phyloP scores from a whole-genome alignment of 2,888 invertebrate genomes.

The Cantharis rufa region DNA sequence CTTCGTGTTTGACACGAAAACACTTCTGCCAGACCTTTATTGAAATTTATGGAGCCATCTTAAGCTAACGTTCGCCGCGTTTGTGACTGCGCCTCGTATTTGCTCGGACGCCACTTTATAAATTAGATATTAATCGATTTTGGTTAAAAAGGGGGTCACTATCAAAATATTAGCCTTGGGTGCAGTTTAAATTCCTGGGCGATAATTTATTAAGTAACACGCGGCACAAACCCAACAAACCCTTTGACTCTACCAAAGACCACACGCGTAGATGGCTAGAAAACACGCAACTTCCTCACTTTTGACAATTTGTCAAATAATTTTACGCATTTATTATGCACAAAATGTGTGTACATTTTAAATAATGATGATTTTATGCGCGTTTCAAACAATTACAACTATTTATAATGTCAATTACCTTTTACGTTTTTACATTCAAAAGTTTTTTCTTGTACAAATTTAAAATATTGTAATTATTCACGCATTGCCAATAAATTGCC shows the following conservation, averaged over 20 bases:
- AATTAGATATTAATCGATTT: not conserved
- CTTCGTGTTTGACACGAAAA: constrained; percentile 14
- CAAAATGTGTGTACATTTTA: constrained; percentile 35
- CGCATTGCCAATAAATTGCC: not conserved
- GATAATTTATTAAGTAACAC: constrained; percentile 26
- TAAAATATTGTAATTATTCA: not conserved
- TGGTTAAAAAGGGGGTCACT: constrained; percentile 12
- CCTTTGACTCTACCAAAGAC: constrained; percentile 34
- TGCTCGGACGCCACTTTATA: not conserved
- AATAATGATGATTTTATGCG: constrained; percentile 43
- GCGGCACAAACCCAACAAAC: constrained; percentile 17
- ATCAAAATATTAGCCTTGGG: constrained; percentile 21
- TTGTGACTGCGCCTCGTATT: not conserved
- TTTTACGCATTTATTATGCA: constrained; percentile 40
- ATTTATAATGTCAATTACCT: constrained; percentile 33
- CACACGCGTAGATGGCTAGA: constrained; percentile 37
- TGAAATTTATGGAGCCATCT: not conserved
- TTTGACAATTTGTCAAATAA: constrained; percentile 37
- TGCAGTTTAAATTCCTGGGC: constrained; percentile 33
- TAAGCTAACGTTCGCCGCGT: not conserved
- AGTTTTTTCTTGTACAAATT: not conserved
- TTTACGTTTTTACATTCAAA: constrained; percentile 25
- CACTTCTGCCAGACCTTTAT: constrained; percentile 4
- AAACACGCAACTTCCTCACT: constrained; percentile 33
- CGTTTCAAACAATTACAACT: constrained; percentile 39